These are phyloP conservation scores for Rhizoglyphus robini DNA, from an alignment of 1,140 invertebrate genomes.

Conservation along the genomic window DNA sequence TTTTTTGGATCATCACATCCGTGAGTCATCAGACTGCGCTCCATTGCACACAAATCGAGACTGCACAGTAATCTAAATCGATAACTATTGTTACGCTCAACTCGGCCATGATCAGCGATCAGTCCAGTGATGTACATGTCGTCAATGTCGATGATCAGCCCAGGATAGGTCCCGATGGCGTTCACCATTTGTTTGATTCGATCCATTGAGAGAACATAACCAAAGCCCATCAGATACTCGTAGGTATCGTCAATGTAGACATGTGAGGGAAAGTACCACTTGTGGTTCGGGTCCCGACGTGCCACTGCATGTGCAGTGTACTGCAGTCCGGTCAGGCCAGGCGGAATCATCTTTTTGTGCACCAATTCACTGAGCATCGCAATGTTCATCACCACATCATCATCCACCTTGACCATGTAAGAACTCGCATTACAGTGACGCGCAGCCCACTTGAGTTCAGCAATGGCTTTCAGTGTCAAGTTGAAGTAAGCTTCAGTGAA, in stretches of 20 bases:
- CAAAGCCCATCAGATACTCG: background rate
- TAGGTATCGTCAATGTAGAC: constrained; percentile 41
- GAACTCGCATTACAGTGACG: constrained; percentile 46
- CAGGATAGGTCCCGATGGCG: background rate
- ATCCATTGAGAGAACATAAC: background rate
- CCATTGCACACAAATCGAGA: background rate
- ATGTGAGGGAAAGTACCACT: constrained; percentile 60
- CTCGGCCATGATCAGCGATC: background rate
- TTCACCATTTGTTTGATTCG: background rate
- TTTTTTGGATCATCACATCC: background rate
- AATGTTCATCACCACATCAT: constrained; percentile 68
- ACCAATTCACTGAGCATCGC: constrained; percentile 21
- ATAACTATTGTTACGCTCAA: background rate
- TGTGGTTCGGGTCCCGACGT: constrained; percentile 57
- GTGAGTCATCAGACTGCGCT: background rate
- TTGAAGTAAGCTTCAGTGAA: constrained; percentile 33
- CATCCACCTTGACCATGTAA: constrained; percentile 65
- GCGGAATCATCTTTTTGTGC: constrained; percentile 16
- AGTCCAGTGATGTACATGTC: constrained; percentile 1
- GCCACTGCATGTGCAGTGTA: constrained; percentile 70
- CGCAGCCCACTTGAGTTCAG: constrained; percentile 38
- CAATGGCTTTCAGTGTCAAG: constrained; percentile 31
- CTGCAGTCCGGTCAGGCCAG: constrained; percentile 56
- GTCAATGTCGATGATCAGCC: background rate
- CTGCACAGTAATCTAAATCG: background rate